phyloP scores from a whole-genome alignment of 2,888 invertebrate genomes.

The Cosmorhoe ocellata region DNA sequence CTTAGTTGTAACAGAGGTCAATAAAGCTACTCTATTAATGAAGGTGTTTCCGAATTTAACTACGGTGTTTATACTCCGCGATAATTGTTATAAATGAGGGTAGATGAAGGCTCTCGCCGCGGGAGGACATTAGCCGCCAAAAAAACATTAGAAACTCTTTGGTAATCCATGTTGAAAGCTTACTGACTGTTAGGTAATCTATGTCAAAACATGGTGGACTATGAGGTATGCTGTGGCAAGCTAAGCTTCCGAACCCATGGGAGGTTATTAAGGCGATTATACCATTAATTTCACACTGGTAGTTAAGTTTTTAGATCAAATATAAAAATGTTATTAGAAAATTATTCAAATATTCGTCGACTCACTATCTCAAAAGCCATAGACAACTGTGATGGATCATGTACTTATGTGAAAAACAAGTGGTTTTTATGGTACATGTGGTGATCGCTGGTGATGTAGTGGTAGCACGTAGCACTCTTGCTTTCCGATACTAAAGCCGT shows the following conservation, averaged over 20 bases:
- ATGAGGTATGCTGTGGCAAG: neutral
- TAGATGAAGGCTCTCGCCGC: conserved; percentile 40
- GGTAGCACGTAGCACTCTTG: no score
- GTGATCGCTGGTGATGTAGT: no score
- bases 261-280: conserved; percentile 11
- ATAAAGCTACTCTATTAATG: conserved; percentile 54
- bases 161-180: neutral
- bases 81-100: conserved; percentile 69
- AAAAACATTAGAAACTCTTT: conserved; percentile 7
- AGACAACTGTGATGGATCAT: no score
- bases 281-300: conserved; percentile 11
- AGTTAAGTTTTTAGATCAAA: conserved; percentile 10
- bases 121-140: conserved; percentile 17
- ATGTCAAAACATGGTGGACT: neutral
- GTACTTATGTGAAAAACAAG: no score
- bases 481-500: no score
- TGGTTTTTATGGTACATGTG: no score
- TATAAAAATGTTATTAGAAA: conserved; percentile 12
- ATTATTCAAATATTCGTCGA: conserved; percentile 4
- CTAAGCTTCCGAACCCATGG: conserved; percentile 23
- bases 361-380: neutral
- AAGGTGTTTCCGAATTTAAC: conserved; percentile 66
- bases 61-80: conserved; percentile 52
- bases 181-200: conserved; percentile 1
- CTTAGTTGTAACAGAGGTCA: conserved; percentile 10